phyloP scores from a whole-genome alignment of 2,113 vertebrate species.

The Amblyornis subalaris region DNA sequence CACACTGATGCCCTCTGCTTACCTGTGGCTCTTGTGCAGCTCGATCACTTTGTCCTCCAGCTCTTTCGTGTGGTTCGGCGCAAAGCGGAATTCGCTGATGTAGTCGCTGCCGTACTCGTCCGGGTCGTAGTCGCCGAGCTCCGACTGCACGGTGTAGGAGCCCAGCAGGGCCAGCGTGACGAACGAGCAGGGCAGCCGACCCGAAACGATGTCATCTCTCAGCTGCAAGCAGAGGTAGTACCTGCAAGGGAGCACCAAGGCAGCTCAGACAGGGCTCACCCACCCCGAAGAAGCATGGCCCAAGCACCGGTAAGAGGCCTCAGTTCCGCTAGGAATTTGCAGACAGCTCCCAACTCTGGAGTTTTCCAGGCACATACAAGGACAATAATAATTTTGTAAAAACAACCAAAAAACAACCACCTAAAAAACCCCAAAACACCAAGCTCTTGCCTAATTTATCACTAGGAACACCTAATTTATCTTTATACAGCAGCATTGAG shows the following conservation, averaged over 20 bases:
- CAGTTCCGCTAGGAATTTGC: accelerated
- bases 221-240: constrained; percentile 96
- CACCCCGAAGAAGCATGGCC: accelerated
- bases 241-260: constrained; percentile 62
- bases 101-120: constrained; percentile 88
- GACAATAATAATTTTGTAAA: background rate
- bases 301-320: accelerated
- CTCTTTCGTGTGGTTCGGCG: constrained; percentile 93
- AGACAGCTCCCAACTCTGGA: background rate
- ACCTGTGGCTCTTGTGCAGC: constrained; percentile 96
- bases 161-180: constrained; percentile 90
- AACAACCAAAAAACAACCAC: background rate
- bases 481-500: background rate
- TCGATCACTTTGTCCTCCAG: constrained; percentile 94
- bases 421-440: background rate
- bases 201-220: constrained; percentile 90
- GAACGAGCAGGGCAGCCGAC: constrained; percentile 93
- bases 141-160: constrained; percentile 92
- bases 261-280: background rate
- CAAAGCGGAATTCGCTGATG: constrained; percentile 88
- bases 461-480: background rate
- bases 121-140: constrained; percentile 91
- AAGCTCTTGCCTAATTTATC: background rate
- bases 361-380: background rate
- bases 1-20: background rate